Percentiles rank a stretch among this genome's conserved stretches.
Conservation (phyloP, 2,797 vertebrate genomes). For the Mus caroli region DNA sequence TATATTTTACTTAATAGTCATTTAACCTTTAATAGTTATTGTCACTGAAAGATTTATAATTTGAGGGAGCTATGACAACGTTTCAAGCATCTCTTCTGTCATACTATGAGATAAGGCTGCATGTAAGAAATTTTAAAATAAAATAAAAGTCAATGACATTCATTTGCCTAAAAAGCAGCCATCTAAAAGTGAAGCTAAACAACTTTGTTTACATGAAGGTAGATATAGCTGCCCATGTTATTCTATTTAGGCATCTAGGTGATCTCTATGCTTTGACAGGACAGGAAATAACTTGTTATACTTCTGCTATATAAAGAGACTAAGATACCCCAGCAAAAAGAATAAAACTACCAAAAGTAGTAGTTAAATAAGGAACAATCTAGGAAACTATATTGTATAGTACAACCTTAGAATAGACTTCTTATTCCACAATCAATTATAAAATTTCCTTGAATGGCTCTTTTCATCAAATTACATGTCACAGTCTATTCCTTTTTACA, state of each 20-base stretch:
- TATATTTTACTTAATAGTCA: not conserved
- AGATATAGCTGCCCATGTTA: not conserved
- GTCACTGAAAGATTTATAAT: not conserved
- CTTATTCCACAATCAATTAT: not conserved
- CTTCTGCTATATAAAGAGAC: not conserved
- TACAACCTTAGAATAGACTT: not conserved
- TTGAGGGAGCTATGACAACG: not conserved
- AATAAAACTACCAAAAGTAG: not conserved
- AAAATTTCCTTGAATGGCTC: not conserved
- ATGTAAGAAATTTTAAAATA: not conserved
- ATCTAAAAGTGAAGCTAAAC: conserved; percentile 35
- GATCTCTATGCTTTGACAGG: not conserved
- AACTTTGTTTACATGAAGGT: not conserved
- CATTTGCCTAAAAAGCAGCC: not conserved
- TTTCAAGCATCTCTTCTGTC: not conserved
- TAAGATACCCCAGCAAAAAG: not conserved
- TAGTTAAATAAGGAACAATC: not conserved
- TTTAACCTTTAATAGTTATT: not conserved
- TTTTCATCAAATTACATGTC: not conserved
- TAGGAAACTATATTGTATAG: not conserved
- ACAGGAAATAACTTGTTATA: conserved; percentile 7
- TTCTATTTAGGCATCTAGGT: not conserved
- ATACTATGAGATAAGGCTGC: not conserved
- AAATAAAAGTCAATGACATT: not conserved
- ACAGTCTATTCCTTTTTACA: not conserved